Evolutionary conservation across 2,888 invertebrate species (phyloP).

Genomic region (Meteorus cinctellus): DNA sequence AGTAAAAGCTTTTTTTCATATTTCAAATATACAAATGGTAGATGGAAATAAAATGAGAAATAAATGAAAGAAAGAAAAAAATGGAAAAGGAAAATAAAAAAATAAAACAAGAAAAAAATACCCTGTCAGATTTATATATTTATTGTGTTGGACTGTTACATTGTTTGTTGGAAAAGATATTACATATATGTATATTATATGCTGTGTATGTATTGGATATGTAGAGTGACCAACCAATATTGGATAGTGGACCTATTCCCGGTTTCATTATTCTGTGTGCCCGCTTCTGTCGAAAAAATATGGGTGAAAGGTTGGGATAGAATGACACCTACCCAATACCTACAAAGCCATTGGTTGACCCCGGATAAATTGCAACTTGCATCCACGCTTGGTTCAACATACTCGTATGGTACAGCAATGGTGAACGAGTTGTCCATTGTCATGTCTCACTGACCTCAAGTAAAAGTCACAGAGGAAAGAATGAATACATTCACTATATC

Average conservation of each 20-base stretch:
- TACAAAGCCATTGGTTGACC: slow-evolving; percentile 34
- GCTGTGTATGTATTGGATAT: neutral
- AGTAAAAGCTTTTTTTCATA: slow-evolving; percentile 22
- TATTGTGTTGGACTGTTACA: slow-evolving; percentile 1
- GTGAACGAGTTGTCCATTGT: slow-evolving; percentile 27
- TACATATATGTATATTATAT: neutral
- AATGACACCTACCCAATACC: slow-evolving; percentile 18
- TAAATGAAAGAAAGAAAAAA: neutral
- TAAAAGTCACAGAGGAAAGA: neutral
- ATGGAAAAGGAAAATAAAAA: too few species aligned
- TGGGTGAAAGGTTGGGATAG: slow-evolving; percentile 17
- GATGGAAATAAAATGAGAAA: slow-evolving; percentile 16
- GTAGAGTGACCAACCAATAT: slow-evolving; percentile 5
- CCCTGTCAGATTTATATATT: slow-evolving; percentile 7
- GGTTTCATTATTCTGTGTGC: slow-evolving; percentile 40
- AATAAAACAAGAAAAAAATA: neutral
- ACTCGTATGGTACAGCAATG: slow-evolving; percentile 7
- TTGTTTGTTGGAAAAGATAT: neutral
- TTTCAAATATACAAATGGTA: slow-evolving; percentile 4
- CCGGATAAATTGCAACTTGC: slow-evolving; percentile 39
- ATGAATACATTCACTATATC: slow-evolving; percentile 4
- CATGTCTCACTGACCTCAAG: slow-evolving; percentile 19
- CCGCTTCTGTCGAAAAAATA: slow-evolving; percentile 31
- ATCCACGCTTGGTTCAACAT: slow-evolving; percentile 34
- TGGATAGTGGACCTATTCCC: slow-evolving; percentile 14